These are phyloP conservation scores for Operophtera brumata DNA, from an alignment of 2,888 invertebrate species.

Conservation along the genomic window DNA sequence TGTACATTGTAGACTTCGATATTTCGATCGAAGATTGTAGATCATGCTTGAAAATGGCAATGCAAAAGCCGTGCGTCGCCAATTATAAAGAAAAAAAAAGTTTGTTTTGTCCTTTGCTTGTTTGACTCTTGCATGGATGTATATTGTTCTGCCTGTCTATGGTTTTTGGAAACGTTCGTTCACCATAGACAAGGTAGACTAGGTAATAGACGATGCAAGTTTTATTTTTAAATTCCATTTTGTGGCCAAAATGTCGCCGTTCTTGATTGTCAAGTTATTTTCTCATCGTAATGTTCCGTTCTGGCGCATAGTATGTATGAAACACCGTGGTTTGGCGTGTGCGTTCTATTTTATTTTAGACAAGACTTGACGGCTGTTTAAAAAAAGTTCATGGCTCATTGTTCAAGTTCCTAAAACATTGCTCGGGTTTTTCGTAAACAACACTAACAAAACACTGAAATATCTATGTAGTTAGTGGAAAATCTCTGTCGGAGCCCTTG, in stretches of 20 bases:
- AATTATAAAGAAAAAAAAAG: no score
- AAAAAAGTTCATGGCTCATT: conserved; percentile 70
- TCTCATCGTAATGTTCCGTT: conserved; percentile 80
- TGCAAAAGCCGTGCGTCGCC: no score
- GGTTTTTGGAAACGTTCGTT: conserved; percentile 10
- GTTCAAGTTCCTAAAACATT: conserved; percentile 58
- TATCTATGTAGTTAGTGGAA: conserved; percentile 63
- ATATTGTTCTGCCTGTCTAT: conserved; percentile 5
- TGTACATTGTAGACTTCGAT: no score
- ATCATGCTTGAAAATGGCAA: no score
- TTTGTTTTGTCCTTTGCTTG: no score
- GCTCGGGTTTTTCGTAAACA: conserved; percentile 73
- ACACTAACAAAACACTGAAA: conserved; percentile 67
- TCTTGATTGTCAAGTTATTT: conserved; percentile 80
- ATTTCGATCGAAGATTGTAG: no score
- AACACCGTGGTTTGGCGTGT: conserved; percentile 74
- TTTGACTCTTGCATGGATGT: no score
- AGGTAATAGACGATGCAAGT: conserved; percentile 47
- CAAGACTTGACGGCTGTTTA: conserved; percentile 76
- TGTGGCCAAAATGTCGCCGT: conserved; percentile 78
- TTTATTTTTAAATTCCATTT: conserved; percentile 67
- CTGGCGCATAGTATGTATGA: conserved; percentile 80
- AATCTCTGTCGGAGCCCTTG: conserved; percentile 53
- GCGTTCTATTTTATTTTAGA: conserved; percentile 79
- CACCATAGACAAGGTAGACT: conserved; percentile 49